Evolutionary conservation across 64 coral and sea anemone species (phyloP).

Genomic region (Acropora tenuis): DNA sequence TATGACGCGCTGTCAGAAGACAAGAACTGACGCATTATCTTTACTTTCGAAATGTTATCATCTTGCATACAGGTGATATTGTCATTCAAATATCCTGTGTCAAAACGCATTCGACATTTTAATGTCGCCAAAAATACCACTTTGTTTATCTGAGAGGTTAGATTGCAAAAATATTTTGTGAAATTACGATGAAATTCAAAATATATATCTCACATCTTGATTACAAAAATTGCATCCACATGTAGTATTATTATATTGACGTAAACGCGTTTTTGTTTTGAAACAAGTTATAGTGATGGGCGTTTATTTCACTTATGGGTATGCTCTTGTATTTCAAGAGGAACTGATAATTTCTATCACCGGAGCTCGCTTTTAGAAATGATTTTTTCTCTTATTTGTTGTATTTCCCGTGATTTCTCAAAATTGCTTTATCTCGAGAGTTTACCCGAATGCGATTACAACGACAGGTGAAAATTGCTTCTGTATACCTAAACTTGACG

Average conservation of each 20-base stretch:
- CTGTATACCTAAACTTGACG: background rate
- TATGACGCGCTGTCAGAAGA: background rate
- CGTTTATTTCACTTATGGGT: background rate
- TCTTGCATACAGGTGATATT: conserved; percentile 8
- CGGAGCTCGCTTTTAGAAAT: too few species aligned
- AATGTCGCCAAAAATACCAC: conserved; percentile 1
- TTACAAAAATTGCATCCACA: too few species aligned
- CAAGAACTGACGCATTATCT: background rate
- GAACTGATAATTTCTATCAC: too few species aligned
- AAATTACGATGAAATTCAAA: background rate
- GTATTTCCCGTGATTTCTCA: too few species aligned
- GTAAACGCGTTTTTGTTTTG: too few species aligned
- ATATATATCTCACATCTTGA: too few species aligned
- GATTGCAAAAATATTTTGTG: background rate
- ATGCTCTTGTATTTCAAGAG: background rate
- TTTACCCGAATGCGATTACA: too few species aligned
- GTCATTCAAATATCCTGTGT: conserved; percentile 21
- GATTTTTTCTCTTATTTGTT: background rate
- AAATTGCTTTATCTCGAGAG: too few species aligned
- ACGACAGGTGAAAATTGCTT: too few species aligned
- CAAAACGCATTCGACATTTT: conserved; percentile 3
- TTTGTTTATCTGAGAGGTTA: conserved; percentile 31
- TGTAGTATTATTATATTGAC: too few species aligned
- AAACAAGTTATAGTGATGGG: too few species aligned
- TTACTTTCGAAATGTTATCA: conserved; percentile 22